Conservation (phyloP, 2,888 invertebrate species). For the Rhamnusium bicolor region DNA sequence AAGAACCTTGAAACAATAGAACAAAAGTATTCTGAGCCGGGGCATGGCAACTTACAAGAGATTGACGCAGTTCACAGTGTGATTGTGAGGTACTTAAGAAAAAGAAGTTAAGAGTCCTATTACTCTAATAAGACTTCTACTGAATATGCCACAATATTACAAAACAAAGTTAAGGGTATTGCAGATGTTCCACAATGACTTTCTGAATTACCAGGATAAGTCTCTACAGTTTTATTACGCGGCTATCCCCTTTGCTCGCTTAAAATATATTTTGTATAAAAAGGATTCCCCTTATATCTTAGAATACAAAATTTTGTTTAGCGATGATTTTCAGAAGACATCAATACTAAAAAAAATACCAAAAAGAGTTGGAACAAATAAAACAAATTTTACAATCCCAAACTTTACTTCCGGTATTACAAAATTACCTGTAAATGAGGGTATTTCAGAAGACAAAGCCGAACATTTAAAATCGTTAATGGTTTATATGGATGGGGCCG, state of each 20-base stretch:
- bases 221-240: not conserved
- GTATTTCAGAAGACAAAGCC: slow-evolving; percentile 1
- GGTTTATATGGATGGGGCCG: not conserved
- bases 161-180: not conserved
- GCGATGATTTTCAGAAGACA: too few relatives aligned
- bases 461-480: too few relatives aligned
- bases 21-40: too few relatives aligned
- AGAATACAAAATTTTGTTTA: slow-evolving; percentile 3
- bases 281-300: not conserved
- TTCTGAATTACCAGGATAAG: not conserved
- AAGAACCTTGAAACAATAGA: too few relatives aligned
- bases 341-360: not conserved
- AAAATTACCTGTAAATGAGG: slow-evolving; percentile 4
- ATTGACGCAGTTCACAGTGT: too few relatives aligned
- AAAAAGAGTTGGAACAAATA: not conserved
- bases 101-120: too few relatives aligned
- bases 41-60: too few relatives aligned
- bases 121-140: not conserved
- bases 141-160: not conserved
- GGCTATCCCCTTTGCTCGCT: not conserved
- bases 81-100: too few relatives aligned
- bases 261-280: slow-evolving; percentile 7
- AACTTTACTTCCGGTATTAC: not conserved
- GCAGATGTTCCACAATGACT: not conserved
- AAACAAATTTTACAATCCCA: too few relatives aligned